Evolutionary conservation across 2,113 vertebrate species (phyloP), one percentile per base, ranked within the genome.

Genomic region (Trachemys scripta): DNA sequence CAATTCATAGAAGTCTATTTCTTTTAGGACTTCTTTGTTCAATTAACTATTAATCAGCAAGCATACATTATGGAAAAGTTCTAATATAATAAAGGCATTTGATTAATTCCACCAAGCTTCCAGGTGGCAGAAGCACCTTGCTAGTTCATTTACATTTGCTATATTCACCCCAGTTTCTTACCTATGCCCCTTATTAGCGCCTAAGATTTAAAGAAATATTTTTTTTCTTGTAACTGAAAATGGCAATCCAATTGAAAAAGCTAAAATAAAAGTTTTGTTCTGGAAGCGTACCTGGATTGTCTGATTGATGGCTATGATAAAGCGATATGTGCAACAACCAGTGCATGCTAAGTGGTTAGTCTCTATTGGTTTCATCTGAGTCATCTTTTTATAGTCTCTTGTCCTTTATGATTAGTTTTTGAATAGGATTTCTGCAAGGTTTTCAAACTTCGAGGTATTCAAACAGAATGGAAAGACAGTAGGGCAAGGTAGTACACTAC

Each of bases 201-300:
- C 6, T 62, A 6, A 2, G 8, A 80, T 49, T 53, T 49, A 72
- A 92, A 93, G 75, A 85, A 62, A 10, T 3, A 17, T 2, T 13
- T 81, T 22, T 80, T 25, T 4, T 84, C 3, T 24, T 49, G 0
- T 80, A 94, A 91, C 17, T 82, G 16, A 90, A 92, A 96, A 95
- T 19, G 29, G 82, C 90, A 79, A 78, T 90, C 9, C 56, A 89
- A 5, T 22, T 45, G 25, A 78, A 94, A 86, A 42, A 94, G 65
- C 13, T 83, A 59, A 29, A 88, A 90, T 86, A 95, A 84, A 38
- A 42, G 24, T 94, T 87, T 54, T 13, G 59, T 93, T 86, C 81
- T 4, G 27, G 90, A 16, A 72, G 38, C 54, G 84, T 90, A 53
- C 87, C 81, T 89, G 69, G 95, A 49, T 72, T 94, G n/a, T 54